Conservation (phyloP, 2,888 invertebrate genomes). For the Chymomyza fuscimana region DNA sequence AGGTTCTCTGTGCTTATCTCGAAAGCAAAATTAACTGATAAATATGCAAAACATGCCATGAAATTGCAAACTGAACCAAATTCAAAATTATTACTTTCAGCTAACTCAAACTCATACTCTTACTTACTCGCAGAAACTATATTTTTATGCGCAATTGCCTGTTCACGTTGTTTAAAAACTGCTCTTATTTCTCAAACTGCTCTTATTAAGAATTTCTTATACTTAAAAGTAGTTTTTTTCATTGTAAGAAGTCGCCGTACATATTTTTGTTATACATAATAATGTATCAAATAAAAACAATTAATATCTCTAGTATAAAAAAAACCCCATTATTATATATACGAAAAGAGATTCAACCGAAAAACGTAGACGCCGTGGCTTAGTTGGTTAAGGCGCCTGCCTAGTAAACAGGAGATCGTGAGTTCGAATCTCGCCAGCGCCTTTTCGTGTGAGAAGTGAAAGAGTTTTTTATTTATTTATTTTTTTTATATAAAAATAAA, state of each 20-base stretch:
- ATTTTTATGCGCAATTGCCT: background rate
- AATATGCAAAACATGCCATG: conserved; percentile 71
- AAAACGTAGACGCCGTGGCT: conserved; percentile 73
- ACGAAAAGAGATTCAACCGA: no score
- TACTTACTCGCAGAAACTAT: background rate
- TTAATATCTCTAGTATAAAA: no score
- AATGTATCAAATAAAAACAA: no score
- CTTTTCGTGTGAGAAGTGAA: conserved; percentile 36
- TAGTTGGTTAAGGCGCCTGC: conserved; percentile 80
- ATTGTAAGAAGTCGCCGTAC: no score
- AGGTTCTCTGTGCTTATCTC: conserved; percentile 65
- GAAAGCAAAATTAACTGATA: conserved; percentile 71
- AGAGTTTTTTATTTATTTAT: no score
- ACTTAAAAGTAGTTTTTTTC: no score
- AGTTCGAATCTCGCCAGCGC: conserved; percentile 80
- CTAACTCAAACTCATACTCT: background rate
- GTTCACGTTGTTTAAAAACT: background rate
- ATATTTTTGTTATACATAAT: no score
- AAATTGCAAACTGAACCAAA: conserved; percentile 67
- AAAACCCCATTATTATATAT: no score
- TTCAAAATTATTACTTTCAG: conserved; percentile 64
- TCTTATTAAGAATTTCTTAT: no score
- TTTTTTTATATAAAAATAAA: no score
- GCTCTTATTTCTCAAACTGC: no score
- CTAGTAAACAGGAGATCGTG: conserved; percentile 80